A percentile compares a stretch with the other conserved stretches of the same genome.
Conservation (phyloP, 1,140 invertebrate species). For the Teleogryllus occipitalis region DNA sequence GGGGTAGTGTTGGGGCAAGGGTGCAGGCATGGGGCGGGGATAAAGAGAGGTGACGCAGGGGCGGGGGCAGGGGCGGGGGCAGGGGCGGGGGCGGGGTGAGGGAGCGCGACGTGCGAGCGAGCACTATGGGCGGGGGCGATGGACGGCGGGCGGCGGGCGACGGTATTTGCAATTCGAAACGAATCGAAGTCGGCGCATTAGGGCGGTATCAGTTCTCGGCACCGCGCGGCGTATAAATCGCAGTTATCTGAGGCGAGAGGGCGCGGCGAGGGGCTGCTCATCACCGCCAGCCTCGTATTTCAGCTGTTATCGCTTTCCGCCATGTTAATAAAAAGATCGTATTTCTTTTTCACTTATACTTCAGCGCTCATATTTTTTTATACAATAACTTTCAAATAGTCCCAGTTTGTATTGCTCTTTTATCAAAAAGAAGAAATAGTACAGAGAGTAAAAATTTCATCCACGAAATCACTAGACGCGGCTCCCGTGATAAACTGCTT, state of each 20-base stretch:
- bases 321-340: conserved; percentile 1
- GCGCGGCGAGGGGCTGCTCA: not conserved
- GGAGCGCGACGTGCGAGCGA: too few relatives aligned
- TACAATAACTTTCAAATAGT: not conserved
- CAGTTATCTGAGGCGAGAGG: not conserved
- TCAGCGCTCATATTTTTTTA: not conserved
- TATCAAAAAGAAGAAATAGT: not conserved
- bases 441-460: not conserved
- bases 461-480: not conserved
- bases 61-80: too few relatives aligned
- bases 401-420: not conserved
- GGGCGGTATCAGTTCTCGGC: not conserved
- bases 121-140: too few relatives aligned
- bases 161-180: too few relatives aligned
- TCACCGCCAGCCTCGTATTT: not conserved
- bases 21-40: too few relatives aligned
- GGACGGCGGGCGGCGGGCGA: too few relatives aligned
- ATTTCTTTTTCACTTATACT: conserved; percentile 6
- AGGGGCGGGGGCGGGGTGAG: too few relatives aligned
- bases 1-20: too few relatives aligned
- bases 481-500: not conserved
- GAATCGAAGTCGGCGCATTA: conserved; percentile 3
- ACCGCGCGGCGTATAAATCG: not conserved
- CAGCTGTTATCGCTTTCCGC: conserved; percentile 3
- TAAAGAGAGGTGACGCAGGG: too few relatives aligned